Base-by-base conservation (phyloP, 2,797 vertebrate species). In the Hydrophis major region DNA sequence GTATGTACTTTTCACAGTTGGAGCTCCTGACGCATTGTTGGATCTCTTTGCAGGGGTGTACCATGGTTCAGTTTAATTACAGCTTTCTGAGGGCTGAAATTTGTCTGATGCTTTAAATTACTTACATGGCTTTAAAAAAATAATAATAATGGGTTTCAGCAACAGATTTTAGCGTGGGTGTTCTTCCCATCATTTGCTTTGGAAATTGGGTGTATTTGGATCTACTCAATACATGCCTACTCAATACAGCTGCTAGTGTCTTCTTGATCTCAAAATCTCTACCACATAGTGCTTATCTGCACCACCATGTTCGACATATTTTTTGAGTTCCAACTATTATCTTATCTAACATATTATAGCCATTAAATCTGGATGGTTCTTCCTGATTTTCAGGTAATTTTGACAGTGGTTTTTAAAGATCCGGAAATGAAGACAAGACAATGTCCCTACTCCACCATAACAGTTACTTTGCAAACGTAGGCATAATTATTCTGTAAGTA, bases 81-180 rank as follows among this genome's bases (percentile, higher is more conserved):
- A 22, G 1, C 66, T 13, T 53, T 88, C 60, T 89, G 32, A 28
- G 28, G 55, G 32, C 0, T 93, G 60, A 90, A 89, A 63, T 0
- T 0, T 59, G 27, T 78, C 90, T 93, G 92, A 55, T 25, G 57
- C 0, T 89, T 57, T 88, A 88, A 88, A 92, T 88, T 91, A 83
- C 50, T 86, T 42, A 63, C 57, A 88, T 61, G 32, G 53, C 57
- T 86, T 74, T 28, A 57, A 88, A 89, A 56, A 88, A 88, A 59
- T 83, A 83, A 83, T 83, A 83, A 83, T 86, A 92, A 89, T 63
- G 59, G 55, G 57, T 86, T 89, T 89, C 69, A 91, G 50, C 47
- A 56, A 32, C 59, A 66, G 57, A 88, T 93, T 90, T 88, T 59
- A 61, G 32, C 28, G 55, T 87, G 90, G 89, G 42, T 50, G 86